phyloP scores from a whole-genome alignment of 2,797 vertebrate species.

The Spinibarbus caldwelli region DNA sequence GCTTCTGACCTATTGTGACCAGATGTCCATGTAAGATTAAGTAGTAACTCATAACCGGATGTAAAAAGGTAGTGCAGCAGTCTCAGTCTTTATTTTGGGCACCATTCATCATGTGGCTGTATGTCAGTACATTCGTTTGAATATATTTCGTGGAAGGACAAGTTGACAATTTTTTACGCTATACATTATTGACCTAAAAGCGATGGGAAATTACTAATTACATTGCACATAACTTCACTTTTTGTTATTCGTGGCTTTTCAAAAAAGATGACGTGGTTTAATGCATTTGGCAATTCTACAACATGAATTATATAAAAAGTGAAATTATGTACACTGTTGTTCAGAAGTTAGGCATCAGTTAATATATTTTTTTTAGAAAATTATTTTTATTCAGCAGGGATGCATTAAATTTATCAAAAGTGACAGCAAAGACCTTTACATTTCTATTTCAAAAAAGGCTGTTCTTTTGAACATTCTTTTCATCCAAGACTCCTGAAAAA shows the following conservation, averaged over 20 bases:
- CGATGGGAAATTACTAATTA: neutral
- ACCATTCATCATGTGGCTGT: slow-evolving; percentile 15
- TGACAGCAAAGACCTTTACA: too few relatives aligned
- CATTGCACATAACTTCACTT: neutral
- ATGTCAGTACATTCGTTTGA: neutral
- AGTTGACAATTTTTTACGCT: neutral
- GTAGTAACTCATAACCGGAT: slow-evolving; percentile 59
- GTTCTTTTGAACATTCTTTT: neutral
- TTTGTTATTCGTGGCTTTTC: neutral
- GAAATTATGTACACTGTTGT: neutral
- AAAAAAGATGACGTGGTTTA: neutral
- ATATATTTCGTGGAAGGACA: neutral
- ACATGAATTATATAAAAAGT: neutral
- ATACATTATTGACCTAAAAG: neutral
- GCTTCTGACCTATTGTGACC: slow-evolving; percentile 61
- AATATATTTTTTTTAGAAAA: too few relatives aligned
- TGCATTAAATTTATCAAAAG: too few relatives aligned
- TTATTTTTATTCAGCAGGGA: neutral
- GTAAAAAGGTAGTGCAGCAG: slow-evolving; percentile 66
- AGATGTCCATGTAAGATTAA: slow-evolving; percentile 60
- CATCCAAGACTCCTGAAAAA: too few relatives aligned
- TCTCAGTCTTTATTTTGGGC: slow-evolving; percentile 44
- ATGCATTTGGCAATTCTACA: neutral
- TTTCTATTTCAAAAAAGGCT: too few relatives aligned
- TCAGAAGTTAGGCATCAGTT: too few relatives aligned